Base-by-base conservation (phyloP, 2,888 invertebrate species). In the Panzeria rudis region DNA sequence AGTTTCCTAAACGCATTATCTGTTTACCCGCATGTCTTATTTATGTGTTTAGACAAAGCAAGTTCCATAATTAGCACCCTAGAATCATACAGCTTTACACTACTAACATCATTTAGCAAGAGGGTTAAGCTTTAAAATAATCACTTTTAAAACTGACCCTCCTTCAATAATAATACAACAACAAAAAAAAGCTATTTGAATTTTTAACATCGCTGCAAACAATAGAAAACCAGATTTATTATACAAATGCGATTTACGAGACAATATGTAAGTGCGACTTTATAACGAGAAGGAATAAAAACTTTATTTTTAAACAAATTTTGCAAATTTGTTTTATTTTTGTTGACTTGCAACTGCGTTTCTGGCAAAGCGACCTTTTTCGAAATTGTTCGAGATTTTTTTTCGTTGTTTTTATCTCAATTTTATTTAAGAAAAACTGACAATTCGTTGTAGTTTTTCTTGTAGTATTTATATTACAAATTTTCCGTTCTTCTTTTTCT, bases 391-490 rank as follows among this genome's bases (percentile, higher is more conserved):
- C 2, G 3, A 0, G 56, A 3, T 44, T 50, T 54, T 25, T 32
- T 76, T 20, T 9, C 4, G 2, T 41, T n/a, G n/a, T 6, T 44
- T 44, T n/a, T 6, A 5, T 6, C 23, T 20, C 29, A 29, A 6
- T 38, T 71, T 47, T 52, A 15, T 50, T 17, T 9, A 59, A 66
- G 3, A 35, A 72, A 47, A 32, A 25, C n/a, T 64, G 32, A 17
- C 62, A 62, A 52, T 17, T 62, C 38, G 32, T 23, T 38, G 47
- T 54, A 32, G 13, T 23, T 23, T 32, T 52, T 50, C 29, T 61
- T 73, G 35, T 50, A 11, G 61, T 38, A 35, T 38, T 72, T 15
- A 68, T 68, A 75, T 75, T 23, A 75, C 32, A 75, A 68, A 17
- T 38, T 68, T 81, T 54, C 13, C 7, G 13, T 25, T 47, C 17